Percentiles rank a stretch among this genome's conserved stretches.
phyloP scores from a whole-genome alignment of 2,113 vertebrate genomes.

The Ammodramus savannarum region DNA sequence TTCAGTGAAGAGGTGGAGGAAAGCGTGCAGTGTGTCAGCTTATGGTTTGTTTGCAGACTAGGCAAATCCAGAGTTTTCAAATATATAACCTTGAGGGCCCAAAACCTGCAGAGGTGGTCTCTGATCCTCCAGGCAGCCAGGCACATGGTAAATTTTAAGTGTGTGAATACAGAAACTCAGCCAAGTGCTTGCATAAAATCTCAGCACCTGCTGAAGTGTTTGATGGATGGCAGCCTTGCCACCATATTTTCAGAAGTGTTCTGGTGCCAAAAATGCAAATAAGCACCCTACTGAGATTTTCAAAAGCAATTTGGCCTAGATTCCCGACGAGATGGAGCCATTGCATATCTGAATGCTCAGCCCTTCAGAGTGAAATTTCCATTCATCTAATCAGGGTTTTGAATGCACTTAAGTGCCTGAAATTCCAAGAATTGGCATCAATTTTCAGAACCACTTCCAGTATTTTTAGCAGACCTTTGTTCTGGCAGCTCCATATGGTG shows the following conservation, averaged over 20 bases:
- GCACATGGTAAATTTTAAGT: slow-evolving; percentile 23
- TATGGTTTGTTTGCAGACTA: neutral
- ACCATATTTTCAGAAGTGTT: slow-evolving; percentile 46
- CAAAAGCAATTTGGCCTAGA: slow-evolving; percentile 62
- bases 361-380: slow-evolving; percentile 35
- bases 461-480: slow-evolving; percentile 59
- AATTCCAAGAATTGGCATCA: slow-evolving; percentile 52
- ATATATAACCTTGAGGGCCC: slow-evolving; percentile 28
- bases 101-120: slow-evolving; percentile 36
- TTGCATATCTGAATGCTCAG: slow-evolving; percentile 43
- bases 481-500: neutral
- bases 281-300: slow-evolving; percentile 44
- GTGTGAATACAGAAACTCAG: slow-evolving; percentile 6
- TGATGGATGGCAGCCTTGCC: slow-evolving; percentile 55
- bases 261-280: slow-evolving; percentile 57
- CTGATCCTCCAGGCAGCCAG: slow-evolving; percentile 22
- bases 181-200: slow-evolving; percentile 50
- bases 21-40: neutral
- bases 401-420: slow-evolving; percentile 37
- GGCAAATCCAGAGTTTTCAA: slow-evolving; percentile 23
- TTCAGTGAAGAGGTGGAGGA: neutral
- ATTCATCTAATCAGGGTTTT: slow-evolving; percentile 50
- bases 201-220: slow-evolving; percentile 55
- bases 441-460: slow-evolving; percentile 43
- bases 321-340: slow-evolving; percentile 15